Conservation (phyloP, 2,113 vertebrate genomes). For the Cephalopholis sonnerati region DNA sequence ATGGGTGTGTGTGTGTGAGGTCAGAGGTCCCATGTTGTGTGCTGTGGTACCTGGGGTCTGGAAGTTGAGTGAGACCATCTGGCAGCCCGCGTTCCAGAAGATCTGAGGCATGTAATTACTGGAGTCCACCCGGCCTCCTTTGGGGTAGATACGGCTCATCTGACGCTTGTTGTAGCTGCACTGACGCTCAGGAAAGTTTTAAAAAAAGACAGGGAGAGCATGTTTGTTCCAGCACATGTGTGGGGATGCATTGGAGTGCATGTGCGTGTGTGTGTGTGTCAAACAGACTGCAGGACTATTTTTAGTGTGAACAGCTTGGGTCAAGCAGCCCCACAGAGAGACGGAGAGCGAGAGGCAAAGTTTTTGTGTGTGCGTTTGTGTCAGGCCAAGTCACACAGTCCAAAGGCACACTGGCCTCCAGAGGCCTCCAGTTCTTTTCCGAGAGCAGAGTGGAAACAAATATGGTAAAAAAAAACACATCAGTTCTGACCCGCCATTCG, state of each 20-base stretch:
- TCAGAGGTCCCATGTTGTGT: conserved; percentile 63
- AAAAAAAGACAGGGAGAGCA: conserved; percentile 20
- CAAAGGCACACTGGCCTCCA: conserved; percentile 49
- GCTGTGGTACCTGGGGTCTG: conserved; percentile 96
- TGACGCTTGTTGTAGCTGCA: conserved; percentile 98
- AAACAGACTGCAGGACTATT: conserved; percentile 71
- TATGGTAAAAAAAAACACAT: conserved; percentile 32
- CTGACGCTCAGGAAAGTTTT: conserved; percentile 87
- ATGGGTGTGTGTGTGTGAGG: conserved; percentile 37
- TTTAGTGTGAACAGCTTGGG: conserved; percentile 81
- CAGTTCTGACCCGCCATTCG: conserved; percentile 11
- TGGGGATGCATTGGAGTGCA: conserved; percentile 12
- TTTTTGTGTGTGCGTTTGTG: conserved; percentile 21
- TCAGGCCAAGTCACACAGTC: conserved; percentile 37
- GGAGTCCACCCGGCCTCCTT: conserved; percentile 99
- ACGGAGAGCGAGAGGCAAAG: conserved; percentile 9
- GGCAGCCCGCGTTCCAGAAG: conserved; percentile 99
- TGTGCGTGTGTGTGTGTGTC: conserved; percentile 3
- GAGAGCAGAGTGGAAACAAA: conserved; percentile 49
- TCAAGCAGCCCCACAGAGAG: conserved; percentile 61
- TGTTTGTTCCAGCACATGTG: conserved; percentile 39
- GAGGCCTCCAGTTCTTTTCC: conserved; percentile 45
- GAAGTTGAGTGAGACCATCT: conserved; percentile 99
- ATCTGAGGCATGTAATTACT: conserved; percentile 99
- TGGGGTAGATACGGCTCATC: conserved; percentile 99